A percentile compares a stretch with the other conserved stretches of the same genome.
Conservation (phyloP, 2,888 invertebrate genomes). For the Adineta ricciae region DNA sequence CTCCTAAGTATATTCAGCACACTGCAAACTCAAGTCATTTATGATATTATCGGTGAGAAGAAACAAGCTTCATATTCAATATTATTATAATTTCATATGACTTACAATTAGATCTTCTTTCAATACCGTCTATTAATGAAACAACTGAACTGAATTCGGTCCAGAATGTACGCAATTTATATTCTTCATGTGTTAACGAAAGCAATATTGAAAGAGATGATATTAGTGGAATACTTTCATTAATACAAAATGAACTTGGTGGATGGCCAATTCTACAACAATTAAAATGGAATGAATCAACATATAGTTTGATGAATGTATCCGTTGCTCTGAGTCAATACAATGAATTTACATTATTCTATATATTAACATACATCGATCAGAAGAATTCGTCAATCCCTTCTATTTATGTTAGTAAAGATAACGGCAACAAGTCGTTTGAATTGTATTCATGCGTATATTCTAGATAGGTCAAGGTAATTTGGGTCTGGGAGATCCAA, state of each 20-base stretch:
- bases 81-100: no score
- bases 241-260: slow-evolving; percentile 54
- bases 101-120: slow-evolving; percentile 19
- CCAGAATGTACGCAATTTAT: slow-evolving; percentile 75
- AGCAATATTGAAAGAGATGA: slow-evolving; percentile 77
- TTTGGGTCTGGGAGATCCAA: neutral
- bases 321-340: neutral
- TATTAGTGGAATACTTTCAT: slow-evolving; percentile 66
- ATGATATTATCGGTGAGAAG: no score
- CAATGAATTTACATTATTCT: neutral
- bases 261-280: slow-evolving; percentile 28
- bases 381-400: neutral
- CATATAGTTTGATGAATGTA: neutral
- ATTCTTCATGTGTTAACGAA: slow-evolving; percentile 77
- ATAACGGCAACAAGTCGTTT: neutral
- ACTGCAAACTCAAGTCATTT: neutral
- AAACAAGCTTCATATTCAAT: no score
- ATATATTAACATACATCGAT: neutral
- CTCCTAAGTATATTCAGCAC: neutral
- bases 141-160: slow-evolving; percentile 62
- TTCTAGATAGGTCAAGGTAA: neutral
- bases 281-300: neutral
- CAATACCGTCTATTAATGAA: neutral
- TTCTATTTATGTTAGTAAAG: neutral
- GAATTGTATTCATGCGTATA: neutral